Percentiles rank a stretch among this genome's conserved stretches.
Evolutionary conservation across 1,140 invertebrate genomes (phyloP).

Genomic region (Drosophila sechellia): DNA sequence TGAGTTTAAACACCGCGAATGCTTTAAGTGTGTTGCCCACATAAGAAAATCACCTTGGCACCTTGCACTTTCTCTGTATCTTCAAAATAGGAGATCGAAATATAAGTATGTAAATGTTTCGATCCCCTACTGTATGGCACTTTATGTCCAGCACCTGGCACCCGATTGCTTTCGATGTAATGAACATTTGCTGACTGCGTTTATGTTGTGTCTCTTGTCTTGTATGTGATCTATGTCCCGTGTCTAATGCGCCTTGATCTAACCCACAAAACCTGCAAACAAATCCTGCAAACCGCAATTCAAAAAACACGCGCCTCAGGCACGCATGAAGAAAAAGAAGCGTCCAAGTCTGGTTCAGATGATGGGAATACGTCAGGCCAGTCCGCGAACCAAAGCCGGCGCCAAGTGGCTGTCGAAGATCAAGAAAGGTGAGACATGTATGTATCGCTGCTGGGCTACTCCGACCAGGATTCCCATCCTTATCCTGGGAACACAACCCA

Average conservation of each 20-base stretch:
- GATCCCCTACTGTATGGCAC: conserved; percentile 4
- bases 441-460: conserved; percentile 73
- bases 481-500: conserved; percentile 5
- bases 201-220: conserved; percentile 67
- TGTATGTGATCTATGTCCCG: conserved; percentile 61
- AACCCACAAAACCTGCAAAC: conserved; percentile 42
- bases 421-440: conserved; percentile 88
- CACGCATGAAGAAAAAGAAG: conserved; percentile 89
- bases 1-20: conserved; percentile 47
- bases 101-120: background rate
- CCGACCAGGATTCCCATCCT: conserved; percentile 10
- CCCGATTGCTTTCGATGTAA: conserved; percentile 51
- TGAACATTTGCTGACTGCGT: conserved; percentile 52
- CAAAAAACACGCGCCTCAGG: conserved; percentile 78
- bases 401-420: conserved; percentile 94
- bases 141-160: conserved; percentile 11
- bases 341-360: conserved; percentile 92
- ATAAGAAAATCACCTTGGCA: conserved; percentile 27
- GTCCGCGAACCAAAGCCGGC: conserved; percentile 92
- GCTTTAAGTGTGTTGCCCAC: conserved; percentile 75
- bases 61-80: conserved; percentile 22
- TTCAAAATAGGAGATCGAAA: conserved; percentile 13
- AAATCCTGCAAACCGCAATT: conserved; percentile 27
- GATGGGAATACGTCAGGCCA: conserved; percentile 91
- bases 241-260: conserved; percentile 65